Evolutionary conservation across 2,888 invertebrate genomes (phyloP).

Genomic region (Cyaniris semiargus): DNA sequence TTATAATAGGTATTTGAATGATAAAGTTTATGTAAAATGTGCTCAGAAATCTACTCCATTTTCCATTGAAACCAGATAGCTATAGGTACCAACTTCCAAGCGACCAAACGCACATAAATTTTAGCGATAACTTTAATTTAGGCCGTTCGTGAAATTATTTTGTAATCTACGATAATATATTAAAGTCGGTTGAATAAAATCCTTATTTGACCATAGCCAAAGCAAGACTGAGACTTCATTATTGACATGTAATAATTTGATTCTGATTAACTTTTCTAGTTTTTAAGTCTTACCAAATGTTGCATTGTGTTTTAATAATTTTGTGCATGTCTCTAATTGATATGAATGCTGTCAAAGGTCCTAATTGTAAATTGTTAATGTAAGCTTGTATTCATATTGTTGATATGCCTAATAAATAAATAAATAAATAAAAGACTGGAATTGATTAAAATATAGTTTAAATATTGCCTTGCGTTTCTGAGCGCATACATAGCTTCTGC

Average conservation of each 20-base stretch:
- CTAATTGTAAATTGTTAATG: too few relatives aligned
- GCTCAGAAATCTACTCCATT: background rate
- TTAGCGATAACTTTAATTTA: background rate
- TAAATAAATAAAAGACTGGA: too few relatives aligned
- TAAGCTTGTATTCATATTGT: too few relatives aligned
- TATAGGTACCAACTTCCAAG: background rate
- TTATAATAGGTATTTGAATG: background rate
- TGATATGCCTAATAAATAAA: too few relatives aligned
- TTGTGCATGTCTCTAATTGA: too few relatives aligned
- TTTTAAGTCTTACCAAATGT: too few relatives aligned
- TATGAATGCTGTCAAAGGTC: too few relatives aligned
- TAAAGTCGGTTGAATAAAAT: background rate
- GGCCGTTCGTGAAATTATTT: background rate
- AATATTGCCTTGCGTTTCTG: background rate
- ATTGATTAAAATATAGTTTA: background rate
- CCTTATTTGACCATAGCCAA: background rate
- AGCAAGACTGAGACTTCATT: too few relatives aligned
- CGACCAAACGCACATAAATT: conserved; percentile 16
- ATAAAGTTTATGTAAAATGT: background rate
- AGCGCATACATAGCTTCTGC: background rate
- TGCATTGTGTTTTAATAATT: too few relatives aligned
- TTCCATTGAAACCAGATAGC: background rate
- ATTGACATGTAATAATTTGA: too few relatives aligned
- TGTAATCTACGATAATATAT: background rate
- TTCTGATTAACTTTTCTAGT: too few relatives aligned